A percentile compares a stretch with the other conserved stretches of the same genome.
phyloP scores from a whole-genome alignment of 2,888 invertebrate genomes.

The Hipparchia semele region DNA sequence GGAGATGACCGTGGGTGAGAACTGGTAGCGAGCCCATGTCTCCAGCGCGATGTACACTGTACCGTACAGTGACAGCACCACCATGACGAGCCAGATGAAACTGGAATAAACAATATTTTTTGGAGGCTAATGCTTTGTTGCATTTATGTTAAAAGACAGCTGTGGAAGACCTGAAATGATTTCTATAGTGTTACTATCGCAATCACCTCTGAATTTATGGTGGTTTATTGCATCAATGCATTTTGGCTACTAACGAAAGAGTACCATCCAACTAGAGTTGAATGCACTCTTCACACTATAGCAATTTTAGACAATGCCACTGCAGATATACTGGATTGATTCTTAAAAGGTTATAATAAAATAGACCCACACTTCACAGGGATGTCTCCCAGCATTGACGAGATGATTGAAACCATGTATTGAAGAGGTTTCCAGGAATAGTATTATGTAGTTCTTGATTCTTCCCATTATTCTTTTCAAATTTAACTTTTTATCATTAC shows the following conservation, averaged over 20 bases:
- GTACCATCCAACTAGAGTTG: no score
- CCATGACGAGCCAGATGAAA: constrained; percentile 81
- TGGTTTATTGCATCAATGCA: no score
- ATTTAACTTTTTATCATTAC: neutral
- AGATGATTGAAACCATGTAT: constrained; percentile 82
- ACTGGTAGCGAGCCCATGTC: constrained; percentile 86
- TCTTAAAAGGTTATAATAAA: no score
- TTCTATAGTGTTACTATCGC: no score
- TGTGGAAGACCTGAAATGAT: no score
- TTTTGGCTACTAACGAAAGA: no score
- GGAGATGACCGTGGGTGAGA: constrained; percentile 88
- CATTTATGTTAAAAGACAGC: neutral
- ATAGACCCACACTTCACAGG: constrained; percentile 71
- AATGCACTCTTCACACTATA: no score
- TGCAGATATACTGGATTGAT: no score
- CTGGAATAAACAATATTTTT: constrained; percentile 53
- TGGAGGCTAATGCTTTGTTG: neutral
- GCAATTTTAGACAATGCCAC: no score
- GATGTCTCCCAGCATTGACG: constrained; percentile 68
- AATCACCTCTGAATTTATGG: no score
- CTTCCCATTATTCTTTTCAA: constrained; percentile 42
- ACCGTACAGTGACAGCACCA: constrained; percentile 80
- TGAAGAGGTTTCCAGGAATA: constrained; percentile 77
- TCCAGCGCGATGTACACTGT: constrained; percentile 81
- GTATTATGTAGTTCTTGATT: constrained; percentile 56